Conservation (phyloP, 2,113 vertebrate genomes). For the Melanotaenia duboulayi region DNA sequence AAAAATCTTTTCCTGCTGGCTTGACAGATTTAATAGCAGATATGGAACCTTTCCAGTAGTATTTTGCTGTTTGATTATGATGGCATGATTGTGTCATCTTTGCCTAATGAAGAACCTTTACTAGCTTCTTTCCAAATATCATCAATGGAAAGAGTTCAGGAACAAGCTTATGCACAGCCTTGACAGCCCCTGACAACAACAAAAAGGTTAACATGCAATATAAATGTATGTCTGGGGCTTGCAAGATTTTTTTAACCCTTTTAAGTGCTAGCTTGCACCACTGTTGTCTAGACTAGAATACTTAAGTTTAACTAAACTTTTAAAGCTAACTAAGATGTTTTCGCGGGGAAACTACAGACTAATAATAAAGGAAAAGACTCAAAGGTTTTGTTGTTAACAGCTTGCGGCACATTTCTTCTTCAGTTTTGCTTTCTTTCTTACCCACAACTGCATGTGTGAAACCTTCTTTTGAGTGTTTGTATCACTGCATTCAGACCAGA, state of each 20-base stretch:
- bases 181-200: no score
- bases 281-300: neutral
- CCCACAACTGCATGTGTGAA: conserved; percentile 1
- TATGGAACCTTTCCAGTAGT: neutral
- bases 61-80: neutral
- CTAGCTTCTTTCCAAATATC: neutral
- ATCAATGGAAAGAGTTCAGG: neutral
- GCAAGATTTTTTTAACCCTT: no score
- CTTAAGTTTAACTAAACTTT: neutral
- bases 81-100: neutral
- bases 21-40: conserved; percentile 20
- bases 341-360: no score
- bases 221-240: no score
- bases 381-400: no score
- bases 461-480: conserved; percentile 2
- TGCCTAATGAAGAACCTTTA: neutral
- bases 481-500: conserved; percentile 6
- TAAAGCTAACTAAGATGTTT: no score
- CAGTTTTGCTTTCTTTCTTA: neutral
- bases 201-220: no score
- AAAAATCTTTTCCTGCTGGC: conserved; percentile 15
- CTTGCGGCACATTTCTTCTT: conserved; percentile 6
- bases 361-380: no score
- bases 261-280: neutral
- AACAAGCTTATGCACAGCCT: neutral